Evolutionary conservation across 1,140 invertebrate species (phyloP).

Genomic region (Bombus vancouverensis): DNA sequence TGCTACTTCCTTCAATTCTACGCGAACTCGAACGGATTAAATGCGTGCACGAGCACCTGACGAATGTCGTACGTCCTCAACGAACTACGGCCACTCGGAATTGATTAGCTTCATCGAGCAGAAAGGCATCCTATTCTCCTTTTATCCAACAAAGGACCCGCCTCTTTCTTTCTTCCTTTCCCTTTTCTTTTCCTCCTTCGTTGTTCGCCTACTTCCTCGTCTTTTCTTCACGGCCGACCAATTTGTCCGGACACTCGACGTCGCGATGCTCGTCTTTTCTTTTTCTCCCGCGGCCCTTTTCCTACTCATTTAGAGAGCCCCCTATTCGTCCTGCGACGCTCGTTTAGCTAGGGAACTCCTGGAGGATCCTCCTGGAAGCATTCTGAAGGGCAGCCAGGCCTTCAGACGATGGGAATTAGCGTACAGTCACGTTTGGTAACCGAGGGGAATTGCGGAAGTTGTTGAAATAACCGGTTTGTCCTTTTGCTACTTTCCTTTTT

Average conservation of each 20-base stretch:
- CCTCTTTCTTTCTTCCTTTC: background rate
- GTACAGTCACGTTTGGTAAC: constrained; percentile 7
- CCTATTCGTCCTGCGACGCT: constrained; percentile 20
- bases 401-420: background rate
- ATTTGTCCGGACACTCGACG: constrained; percentile 50
- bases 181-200: background rate
- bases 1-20: background rate
- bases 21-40: background rate
- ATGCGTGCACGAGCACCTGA: background rate
- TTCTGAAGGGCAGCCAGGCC: background rate
- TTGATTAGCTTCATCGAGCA: constrained; percentile 52
- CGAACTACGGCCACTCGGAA: constrained; percentile 24
- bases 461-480: background rate
- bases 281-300: background rate
- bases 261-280: constrained; percentile 31
- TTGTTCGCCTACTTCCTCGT: background rate
- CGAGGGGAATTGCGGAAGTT: background rate
- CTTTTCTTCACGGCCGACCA: constrained; percentile 21
- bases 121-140: constrained; percentile 11
- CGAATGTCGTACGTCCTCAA: background rate
- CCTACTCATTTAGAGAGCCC: constrained; percentile 16
- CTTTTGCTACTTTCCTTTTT: too few species aligned
- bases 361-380: constrained; percentile 2
- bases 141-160: background rate
- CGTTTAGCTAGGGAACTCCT: background rate